A percentile compares a stretch with the other conserved stretches of the same genome.
Evolutionary conservation across 2,888 invertebrate species (phyloP).

Genomic region (Agonopterix heracliana): DNA sequence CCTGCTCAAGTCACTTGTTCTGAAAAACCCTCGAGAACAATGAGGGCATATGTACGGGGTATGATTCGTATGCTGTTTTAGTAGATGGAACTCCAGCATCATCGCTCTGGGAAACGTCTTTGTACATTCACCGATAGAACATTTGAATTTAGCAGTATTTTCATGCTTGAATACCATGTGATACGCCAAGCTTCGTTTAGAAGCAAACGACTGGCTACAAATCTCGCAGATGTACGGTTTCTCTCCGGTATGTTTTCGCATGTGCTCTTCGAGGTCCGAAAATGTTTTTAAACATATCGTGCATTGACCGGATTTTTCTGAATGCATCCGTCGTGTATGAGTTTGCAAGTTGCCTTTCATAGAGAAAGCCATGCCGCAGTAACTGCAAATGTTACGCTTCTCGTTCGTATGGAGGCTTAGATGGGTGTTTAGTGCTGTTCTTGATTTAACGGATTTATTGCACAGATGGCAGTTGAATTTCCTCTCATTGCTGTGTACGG

Average conservation of each 20-base stretch:
- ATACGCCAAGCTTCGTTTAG: constrained; percentile 50
- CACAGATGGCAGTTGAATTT: constrained; percentile 74
- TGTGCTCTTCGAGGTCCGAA: constrained; percentile 72
- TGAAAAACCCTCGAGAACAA: constrained; percentile 59
- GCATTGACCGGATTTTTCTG: constrained; percentile 74
- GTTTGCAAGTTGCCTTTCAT: constrained; percentile 73
- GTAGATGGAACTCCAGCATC: constrained; percentile 63
- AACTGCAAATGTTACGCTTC: constrained; percentile 57
- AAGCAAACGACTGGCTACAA: constrained; percentile 50
- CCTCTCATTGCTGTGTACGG: constrained; percentile 65
- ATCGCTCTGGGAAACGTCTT: constrained; percentile 57
- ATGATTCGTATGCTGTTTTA: constrained; percentile 62
- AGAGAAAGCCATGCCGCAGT: constrained; percentile 67
- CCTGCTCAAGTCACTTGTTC: constrained; percentile 58
- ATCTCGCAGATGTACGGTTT: constrained; percentile 55
- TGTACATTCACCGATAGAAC: constrained; percentile 55
- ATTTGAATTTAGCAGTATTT: constrained; percentile 57
- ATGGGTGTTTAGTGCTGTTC: constrained; percentile 68
- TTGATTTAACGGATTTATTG: constrained; percentile 67
- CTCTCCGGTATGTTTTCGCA: constrained; percentile 76
- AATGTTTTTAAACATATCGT: constrained; percentile 70
- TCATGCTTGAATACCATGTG: constrained; percentile 64
- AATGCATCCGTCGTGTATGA: constrained; percentile 73
- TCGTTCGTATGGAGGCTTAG: constrained; percentile 56
- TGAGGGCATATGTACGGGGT: constrained; percentile 62